These are phyloP conservation scores for Aegotheles bennettii DNA, from an alignment of 2,113 vertebrate genomes.

Conservation along the genomic window DNA sequence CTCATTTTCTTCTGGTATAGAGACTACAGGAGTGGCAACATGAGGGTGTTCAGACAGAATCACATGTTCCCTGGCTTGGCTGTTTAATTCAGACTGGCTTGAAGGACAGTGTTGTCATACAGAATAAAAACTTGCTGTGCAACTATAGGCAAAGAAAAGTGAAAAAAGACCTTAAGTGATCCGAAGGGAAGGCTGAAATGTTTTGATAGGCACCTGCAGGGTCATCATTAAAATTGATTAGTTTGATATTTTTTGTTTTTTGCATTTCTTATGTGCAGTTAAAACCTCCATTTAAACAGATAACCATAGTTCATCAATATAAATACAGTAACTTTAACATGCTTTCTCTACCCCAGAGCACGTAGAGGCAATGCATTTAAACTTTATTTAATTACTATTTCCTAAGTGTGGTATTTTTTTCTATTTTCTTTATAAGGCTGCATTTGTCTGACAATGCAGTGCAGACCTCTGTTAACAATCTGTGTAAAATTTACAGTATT, in stretches of 20 bases:
- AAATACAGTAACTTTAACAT: background rate
- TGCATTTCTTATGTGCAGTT: background rate
- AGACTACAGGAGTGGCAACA: background rate
- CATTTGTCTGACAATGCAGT: background rate
- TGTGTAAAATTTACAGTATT: background rate
- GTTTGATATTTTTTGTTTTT: background rate
- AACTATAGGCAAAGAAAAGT: background rate
- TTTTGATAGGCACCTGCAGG: background rate
- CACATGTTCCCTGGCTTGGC: background rate
- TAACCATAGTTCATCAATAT: background rate
- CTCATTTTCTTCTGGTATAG: background rate
- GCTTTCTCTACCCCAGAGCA: background rate
- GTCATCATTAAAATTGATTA: background rate
- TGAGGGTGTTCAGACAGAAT: background rate
- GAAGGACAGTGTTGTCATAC: background rate
- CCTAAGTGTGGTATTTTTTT: background rate
- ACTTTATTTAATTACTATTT: background rate
- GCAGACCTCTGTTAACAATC: background rate
- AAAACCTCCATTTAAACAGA: background rate
- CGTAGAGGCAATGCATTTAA: background rate
- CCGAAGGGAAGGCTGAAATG: background rate
- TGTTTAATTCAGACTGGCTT: background rate
- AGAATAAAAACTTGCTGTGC: background rate
- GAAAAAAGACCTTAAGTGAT: background rate
- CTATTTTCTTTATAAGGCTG: background rate